Evolutionary conservation across 2,888 invertebrate genomes (phyloP), one percentile per base, ranked within the genome.

Genomic region (Netelia inedita): DNA sequence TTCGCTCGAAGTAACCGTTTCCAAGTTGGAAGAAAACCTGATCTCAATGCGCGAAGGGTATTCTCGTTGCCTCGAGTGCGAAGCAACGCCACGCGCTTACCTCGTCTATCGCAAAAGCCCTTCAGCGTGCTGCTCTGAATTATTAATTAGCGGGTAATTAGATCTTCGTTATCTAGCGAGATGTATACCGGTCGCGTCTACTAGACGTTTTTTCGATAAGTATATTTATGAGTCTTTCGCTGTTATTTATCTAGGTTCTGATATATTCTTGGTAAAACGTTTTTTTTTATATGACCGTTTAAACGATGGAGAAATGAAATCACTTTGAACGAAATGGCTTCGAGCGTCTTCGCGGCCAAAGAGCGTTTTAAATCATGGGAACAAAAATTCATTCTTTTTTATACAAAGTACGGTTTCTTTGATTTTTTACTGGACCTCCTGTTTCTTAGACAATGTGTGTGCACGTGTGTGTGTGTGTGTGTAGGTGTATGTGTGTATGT

Each of bases 111-210:
- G 11, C 14, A 46, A 35, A 35, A 46, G 46, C 14, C 57, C 19
- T 35, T 35, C 35, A 23, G 14, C 21, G n/a, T 53, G 14, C 5
- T 19, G 14, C 71, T 71, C 41, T 71, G 21, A 71, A 71, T 71
- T 35, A 71, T 57, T 46, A 46, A 46, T 46, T 11, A 46, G 46
- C 35, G 8, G 0, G 35, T 71, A 71, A 71, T 71, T 57, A 71
- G 57, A 71, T 19, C 10, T 71, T 57, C 16, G 35, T 8, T 46
- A 46, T 11, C 41, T 35, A 71, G 19, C 35, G 55, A 41, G 35
- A 71, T 57, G 55, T 57, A 57, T 57, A 71, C 41, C 19, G 35
- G 71, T 57, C 19, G 14, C 53, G 41, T 71, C 55, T 71, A 19
- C 1, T 57, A 57, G 35, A 35, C 35, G 35, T 41, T 3, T 6